Conservation (phyloP, 2,888 invertebrate genomes). For the Mythimna vitellina region DNA sequence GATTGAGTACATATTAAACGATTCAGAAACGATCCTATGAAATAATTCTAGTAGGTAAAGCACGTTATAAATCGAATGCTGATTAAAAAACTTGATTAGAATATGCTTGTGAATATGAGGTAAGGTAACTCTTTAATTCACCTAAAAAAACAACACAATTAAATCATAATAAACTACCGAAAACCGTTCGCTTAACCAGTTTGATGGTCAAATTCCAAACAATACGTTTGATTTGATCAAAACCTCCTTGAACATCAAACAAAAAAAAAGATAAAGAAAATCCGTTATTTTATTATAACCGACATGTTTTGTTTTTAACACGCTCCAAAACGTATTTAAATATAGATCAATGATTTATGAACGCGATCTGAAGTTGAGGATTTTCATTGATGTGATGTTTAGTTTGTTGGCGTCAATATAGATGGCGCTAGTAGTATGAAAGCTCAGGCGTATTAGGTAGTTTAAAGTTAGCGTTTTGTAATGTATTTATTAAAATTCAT, state of each 20-base stretch:
- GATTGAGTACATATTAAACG: not conserved
- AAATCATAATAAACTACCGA: conserved; percentile 23
- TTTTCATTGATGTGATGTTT: conserved; percentile 50
- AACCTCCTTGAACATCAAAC: conserved; percentile 41
- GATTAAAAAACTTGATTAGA: not conserved
- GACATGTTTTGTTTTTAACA: conserved; percentile 50
- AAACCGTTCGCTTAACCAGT: conserved; percentile 16
- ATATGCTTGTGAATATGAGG: not conserved
- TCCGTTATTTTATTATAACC: conserved; percentile 54
- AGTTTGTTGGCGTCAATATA: conserved; percentile 29
- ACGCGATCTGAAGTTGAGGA: conserved; percentile 36
- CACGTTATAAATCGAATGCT: not conserved
- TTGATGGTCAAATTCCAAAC: conserved; percentile 44
- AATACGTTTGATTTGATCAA: conserved; percentile 29
- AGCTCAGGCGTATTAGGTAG: conserved; percentile 1
- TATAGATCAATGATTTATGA: conserved; percentile 61
- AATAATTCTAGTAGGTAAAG: too few species aligned
- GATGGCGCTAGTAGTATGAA: conserved; percentile 61
- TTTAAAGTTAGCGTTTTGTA: not conserved
- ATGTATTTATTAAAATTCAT: too few species aligned
- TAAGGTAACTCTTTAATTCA: conserved; percentile 2
- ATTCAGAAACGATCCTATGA: not conserved
- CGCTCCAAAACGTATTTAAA: conserved; percentile 54
- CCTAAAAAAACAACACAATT: not conserved
- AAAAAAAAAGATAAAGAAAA: conserved; percentile 42